Evolutionary conservation across 2,888 invertebrate genomes (phyloP), one percentile per base, ranked within the genome.

Genomic region (Imbricaverruca yamaguchii): DNA sequence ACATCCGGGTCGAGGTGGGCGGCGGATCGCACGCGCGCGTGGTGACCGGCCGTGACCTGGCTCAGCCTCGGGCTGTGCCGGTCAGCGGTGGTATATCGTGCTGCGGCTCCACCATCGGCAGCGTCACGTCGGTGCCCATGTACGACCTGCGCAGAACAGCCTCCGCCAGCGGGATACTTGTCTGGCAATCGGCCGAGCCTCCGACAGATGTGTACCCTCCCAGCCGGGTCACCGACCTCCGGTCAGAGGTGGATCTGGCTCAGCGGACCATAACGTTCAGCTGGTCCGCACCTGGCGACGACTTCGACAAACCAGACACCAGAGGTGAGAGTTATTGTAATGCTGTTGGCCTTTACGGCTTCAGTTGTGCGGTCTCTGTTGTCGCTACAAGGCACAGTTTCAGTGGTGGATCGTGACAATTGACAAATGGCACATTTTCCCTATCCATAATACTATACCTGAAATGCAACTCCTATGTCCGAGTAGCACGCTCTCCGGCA

Each of bases 261-360:
- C 88, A 89, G 59, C 88, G 89, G 65, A 89, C 89, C 82, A 87
- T 89, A 2, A 87, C 89, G 21, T 86, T 91, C 13, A 87, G 88
- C 0, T 91, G 91, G 90, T 91, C 91, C 1, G 89, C 91, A 7
- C 91, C 91, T 0, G 91, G 87, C 80, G 86, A 86, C 69, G 86
- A 87, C 82, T 85, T 84, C 80, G 87, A 87, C 83, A 77, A 56
- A 56, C 55, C 77, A 7, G 55, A 77, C n/a, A 77, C 77, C 21
- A 77, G n/a, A 77, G 77, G 77, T 77, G 55, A 77, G 82, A 39
- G 39, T 39, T 39, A 4, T 39, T 39, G n/a, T n/a, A n/a, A n/a
- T n/a, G n/a, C n/a, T n/a, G n/a, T n/a, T n/a, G n/a, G n/a, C n/a
- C n/a, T n/a, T n/a, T n/a, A n/a, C n/a, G n/a, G n/a, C n/a, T n/a